phyloP scores from a whole-genome alignment of 92 coral and sea anemone species.

The Bergia puertoricense region DNA sequence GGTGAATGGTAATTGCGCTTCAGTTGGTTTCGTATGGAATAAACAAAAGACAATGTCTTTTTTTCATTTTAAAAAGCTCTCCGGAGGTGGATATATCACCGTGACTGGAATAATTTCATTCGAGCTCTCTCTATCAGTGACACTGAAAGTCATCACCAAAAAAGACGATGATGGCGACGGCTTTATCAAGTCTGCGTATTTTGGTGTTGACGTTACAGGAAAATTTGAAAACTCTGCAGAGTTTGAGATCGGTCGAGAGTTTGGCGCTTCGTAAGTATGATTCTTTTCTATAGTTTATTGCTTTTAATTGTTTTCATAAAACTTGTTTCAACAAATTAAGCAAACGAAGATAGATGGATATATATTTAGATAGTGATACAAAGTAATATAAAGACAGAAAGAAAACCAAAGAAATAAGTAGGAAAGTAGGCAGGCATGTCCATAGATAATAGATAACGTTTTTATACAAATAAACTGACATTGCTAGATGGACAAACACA shows the following conservation, averaged over 20 bases:
- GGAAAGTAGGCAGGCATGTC: too few relatives aligned
- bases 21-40: too few relatives aligned
- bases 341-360: too few relatives aligned
- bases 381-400: too few relatives aligned
- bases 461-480: too few relatives aligned
- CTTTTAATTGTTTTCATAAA: background rate
- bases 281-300: background rate
- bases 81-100: conserved; percentile 10
- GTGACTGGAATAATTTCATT: conserved; percentile 16
- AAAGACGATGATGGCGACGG: conserved; percentile 47
- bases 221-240: conserved; percentile 15
- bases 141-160: conserved; percentile 37
- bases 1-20: too few relatives aligned
- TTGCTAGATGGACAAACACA: too few relatives aligned
- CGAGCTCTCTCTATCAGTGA: conserved; percentile 8
- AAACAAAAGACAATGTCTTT: too few relatives aligned
- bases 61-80: background rate
- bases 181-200: conserved; percentile 26
- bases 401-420: too few relatives aligned
- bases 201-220: conserved; percentile 52
- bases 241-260: background rate
- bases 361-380: too few relatives aligned
- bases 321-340: too few relatives aligned
- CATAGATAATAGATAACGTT: too few relatives aligned
- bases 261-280: conserved; percentile 17